phyloP scores from a whole-genome alignment of 2,888 invertebrate species.

The Amiota minor region DNA sequence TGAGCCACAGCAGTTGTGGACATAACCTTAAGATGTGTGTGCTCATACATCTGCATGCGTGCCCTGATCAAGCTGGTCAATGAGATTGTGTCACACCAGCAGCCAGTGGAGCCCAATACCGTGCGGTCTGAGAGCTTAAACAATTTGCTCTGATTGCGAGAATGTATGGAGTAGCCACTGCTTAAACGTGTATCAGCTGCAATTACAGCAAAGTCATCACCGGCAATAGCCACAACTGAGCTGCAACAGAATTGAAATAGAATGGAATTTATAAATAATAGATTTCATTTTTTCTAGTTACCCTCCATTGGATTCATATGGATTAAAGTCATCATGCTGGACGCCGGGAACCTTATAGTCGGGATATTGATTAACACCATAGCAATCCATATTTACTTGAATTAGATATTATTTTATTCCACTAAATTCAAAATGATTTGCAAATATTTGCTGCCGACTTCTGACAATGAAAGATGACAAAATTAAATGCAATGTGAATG shows the following conservation, averaged over 20 bases:
- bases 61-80: constrained; percentile 88
- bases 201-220: constrained; percentile 94
- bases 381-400: constrained; percentile 52
- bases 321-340: constrained; percentile 76
- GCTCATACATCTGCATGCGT: constrained; percentile 94
- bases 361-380: constrained; percentile 67
- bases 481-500: constrained; percentile 44
- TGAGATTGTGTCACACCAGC: constrained; percentile 97
- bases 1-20: constrained; percentile 94
- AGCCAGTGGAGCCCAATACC: constrained; percentile 94
- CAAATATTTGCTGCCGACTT: constrained; percentile 54
- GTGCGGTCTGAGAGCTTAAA: constrained; percentile 87
- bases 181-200: constrained; percentile 96
- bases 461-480: too few species aligned
- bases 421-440: constrained; percentile 56
- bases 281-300: constrained; percentile 68
- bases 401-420: constrained; percentile 34
- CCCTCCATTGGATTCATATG: constrained; percentile 87
- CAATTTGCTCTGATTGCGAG: constrained; percentile 90
- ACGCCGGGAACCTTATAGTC: constrained; percentile 73
- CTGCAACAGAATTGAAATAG: constrained; percentile 76
- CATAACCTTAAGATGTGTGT: constrained; percentile 95
- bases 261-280: constrained; percentile 10
- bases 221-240: constrained; percentile 95
- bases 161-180: constrained; percentile 91